These are phyloP conservation scores for Agelastica alni DNA, from an alignment of 2,888 invertebrate genomes.

Conservation along the genomic window DNA sequence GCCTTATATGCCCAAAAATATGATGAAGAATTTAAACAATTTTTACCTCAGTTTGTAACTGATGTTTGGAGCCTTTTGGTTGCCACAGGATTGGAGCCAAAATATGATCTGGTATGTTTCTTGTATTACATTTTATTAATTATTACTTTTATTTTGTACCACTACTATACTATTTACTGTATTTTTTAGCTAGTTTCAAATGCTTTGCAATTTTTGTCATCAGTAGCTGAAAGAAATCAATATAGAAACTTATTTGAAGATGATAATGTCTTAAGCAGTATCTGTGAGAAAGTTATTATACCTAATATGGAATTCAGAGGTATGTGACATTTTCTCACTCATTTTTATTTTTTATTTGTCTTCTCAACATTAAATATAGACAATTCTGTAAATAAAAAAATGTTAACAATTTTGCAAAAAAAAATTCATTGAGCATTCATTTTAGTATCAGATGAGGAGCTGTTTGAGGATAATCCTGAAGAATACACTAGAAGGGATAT, in stretches of 20 bases:
- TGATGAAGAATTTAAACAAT: constrained; percentile 93
- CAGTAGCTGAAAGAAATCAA: constrained; percentile 88
- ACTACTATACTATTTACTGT: not conserved
- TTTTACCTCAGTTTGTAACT: constrained; percentile 89
- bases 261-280: constrained; percentile 81
- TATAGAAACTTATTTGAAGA: constrained; percentile 90
- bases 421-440: constrained; percentile 13
- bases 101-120: constrained; percentile 81
- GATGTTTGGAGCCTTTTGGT: constrained; percentile 92
- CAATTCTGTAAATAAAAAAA: not conserved
- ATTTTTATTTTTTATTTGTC: not conserved
- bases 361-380: not conserved
- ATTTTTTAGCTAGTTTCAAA: constrained; percentile 85
- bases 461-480: constrained; percentile 98
- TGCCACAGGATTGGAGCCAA: constrained; percentile 80
- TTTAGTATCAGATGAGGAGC: constrained; percentile 87
- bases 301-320: constrained; percentile 97
- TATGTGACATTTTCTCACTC: constrained; percentile 47
- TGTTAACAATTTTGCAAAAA: not conserved
- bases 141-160: not conserved
- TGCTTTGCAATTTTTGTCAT: constrained; percentile 92
- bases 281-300: constrained; percentile 98
- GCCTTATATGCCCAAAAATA: constrained; percentile 96
- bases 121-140: not conserved
- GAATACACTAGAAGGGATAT: constrained; percentile 96